These are phyloP conservation scores for Sebastes nivosus DNA, from an alignment of 2,797 vertebrate genomes.

Conservation along the genomic window DNA sequence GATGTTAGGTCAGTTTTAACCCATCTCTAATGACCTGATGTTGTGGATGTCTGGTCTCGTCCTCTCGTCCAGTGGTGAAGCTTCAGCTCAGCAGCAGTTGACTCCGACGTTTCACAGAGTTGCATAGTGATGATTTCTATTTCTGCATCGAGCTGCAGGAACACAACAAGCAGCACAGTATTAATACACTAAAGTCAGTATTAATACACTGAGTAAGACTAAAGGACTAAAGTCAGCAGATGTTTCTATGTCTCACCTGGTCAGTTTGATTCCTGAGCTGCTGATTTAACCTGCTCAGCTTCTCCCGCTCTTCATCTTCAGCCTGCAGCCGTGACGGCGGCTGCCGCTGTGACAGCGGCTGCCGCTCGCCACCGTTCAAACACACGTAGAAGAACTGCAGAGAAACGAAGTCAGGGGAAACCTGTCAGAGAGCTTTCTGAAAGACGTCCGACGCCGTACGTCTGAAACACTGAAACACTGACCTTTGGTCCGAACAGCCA, in stretches of 20 bases:
- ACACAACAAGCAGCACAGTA: background rate
- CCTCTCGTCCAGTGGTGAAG: slow-evolving; percentile 76
- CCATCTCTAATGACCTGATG: background rate
- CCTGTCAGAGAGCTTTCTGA: background rate
- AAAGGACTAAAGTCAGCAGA: background rate
- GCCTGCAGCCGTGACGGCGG: background rate
- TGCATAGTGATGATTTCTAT: slow-evolving; percentile 86
- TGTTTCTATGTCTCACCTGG: slow-evolving; percentile 78
- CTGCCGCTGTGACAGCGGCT: background rate
- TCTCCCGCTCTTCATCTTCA: slow-evolving; percentile 49
- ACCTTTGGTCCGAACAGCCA: slow-evolving; percentile 90
- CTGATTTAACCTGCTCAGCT: slow-evolving; percentile 81
- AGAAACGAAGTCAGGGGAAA: background rate
- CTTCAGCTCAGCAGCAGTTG: slow-evolving; percentile 63
- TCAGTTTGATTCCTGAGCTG: slow-evolving; percentile 85
- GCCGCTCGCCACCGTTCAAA: background rate
- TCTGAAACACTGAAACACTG: background rate
- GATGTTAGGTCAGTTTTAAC: background rate
- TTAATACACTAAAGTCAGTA: background rate
- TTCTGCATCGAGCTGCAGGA: slow-evolving; percentile 86
- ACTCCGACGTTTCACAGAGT: slow-evolving; percentile 80
- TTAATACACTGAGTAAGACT: background rate
- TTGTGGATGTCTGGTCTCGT: slow-evolving; percentile 52
- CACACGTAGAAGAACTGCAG: background rate
- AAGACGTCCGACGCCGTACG: background rate